Conservation (phyloP, 2,888 invertebrate species). For the Conistra vaccinii region DNA sequence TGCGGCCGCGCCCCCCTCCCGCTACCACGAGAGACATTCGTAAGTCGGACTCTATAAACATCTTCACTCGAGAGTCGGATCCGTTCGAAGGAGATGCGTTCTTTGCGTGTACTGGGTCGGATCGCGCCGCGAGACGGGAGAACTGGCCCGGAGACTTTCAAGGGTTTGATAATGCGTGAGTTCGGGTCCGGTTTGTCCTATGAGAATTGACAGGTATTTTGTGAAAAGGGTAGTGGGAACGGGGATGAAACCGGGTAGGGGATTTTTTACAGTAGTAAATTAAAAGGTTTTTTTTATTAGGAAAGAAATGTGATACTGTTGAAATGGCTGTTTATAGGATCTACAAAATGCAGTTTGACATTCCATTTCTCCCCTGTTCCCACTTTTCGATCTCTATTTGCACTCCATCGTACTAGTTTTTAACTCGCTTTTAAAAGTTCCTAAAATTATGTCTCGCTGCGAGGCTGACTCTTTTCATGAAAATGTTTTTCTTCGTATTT, state of each 20-base stretch:
- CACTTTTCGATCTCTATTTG: conserved; percentile 33
- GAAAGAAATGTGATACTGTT: background rate
- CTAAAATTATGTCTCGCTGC: conserved; percentile 22
- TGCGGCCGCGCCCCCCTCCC: conserved; percentile 77
- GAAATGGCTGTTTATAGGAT: background rate
- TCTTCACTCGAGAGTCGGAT: conserved; percentile 96
- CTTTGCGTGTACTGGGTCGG: conserved; percentile 92
- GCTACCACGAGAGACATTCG: conserved; percentile 90
- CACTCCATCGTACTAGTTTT: background rate
- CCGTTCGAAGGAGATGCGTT: conserved; percentile 97
- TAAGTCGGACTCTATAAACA: conserved; percentile 97
- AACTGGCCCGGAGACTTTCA: conserved; percentile 89
- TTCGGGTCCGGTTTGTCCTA: conserved; percentile 34
- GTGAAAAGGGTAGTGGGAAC: background rate
- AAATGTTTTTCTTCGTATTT: background rate
- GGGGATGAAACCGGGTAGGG: background rate
- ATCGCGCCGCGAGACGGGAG: conserved; percentile 84
- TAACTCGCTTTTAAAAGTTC: conserved; percentile 41
- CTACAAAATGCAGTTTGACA: background rate
- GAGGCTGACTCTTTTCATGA: background rate
- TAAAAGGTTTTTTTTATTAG: background rate
- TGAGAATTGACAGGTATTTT: conserved; percentile 9
- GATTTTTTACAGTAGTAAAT: background rate
- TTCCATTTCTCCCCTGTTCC: background rate
- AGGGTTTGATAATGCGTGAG: conserved; percentile 86